A percentile compares a stretch with the other conserved stretches of the same genome.
phyloP scores from a whole-genome alignment of 2,113 vertebrate species.

The Choloepus hoffmanni region DNA sequence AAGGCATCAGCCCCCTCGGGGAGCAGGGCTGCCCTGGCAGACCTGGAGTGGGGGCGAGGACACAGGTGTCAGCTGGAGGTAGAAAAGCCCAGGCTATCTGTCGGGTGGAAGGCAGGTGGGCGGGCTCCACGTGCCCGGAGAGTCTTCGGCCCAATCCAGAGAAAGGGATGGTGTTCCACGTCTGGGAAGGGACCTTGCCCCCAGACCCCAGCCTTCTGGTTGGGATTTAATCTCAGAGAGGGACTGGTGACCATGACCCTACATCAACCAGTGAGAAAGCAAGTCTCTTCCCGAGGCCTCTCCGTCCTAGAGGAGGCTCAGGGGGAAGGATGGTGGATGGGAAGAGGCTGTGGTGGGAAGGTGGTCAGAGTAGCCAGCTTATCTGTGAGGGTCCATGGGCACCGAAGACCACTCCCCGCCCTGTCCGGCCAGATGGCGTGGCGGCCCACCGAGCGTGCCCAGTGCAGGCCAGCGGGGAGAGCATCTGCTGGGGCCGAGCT shows the following conservation, averaged over 20 bases:
- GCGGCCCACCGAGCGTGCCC: not conserved
- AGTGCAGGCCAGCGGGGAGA: not conserved
- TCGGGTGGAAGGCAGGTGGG: not conserved
- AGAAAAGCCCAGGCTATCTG: not conserved
- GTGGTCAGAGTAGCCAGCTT: not conserved
- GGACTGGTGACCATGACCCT: conserved; percentile 7
- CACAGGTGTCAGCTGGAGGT: not conserved
- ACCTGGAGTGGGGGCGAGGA: not conserved
- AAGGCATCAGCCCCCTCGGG: not conserved
- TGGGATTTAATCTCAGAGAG: conserved; percentile 4
- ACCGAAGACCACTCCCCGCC: not conserved
- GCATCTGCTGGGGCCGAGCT: not conserved
- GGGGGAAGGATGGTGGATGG: not conserved
- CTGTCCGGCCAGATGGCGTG: not conserved
- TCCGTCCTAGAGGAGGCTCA: not conserved
- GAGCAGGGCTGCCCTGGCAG: not conserved
- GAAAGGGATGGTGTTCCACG: not conserved
- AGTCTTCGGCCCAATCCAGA: not conserved
- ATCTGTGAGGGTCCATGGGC: not conserved
- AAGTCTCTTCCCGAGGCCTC: not conserved
- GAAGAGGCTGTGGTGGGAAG: not conserved
- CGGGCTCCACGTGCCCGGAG: not conserved
- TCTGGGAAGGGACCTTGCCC: not conserved
- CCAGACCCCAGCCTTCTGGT: not conserved
- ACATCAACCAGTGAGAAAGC: not conserved